Percentiles rank a stretch among this genome's conserved stretches.
phyloP scores from a whole-genome alignment of 2,888 invertebrate species.

The Criorhina ranunculi region DNA sequence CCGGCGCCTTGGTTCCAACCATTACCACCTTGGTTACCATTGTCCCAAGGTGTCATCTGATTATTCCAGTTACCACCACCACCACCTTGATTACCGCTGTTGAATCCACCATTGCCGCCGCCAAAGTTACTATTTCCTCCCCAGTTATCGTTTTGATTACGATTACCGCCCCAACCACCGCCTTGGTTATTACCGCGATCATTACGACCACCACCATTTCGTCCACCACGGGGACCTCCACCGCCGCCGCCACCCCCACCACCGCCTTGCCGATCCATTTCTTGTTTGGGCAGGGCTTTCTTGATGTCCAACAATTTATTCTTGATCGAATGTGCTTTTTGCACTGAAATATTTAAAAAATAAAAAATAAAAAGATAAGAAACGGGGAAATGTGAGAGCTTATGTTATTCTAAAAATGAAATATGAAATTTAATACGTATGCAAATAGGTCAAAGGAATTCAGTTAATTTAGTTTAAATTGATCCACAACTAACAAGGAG shows the following conservation, averaged over 20 bases:
- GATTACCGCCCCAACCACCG: constrained; percentile 79
- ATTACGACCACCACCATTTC: constrained; percentile 76
- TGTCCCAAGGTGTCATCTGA: constrained; percentile 82
- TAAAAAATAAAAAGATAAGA: background rate
- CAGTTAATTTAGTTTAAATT: too few species aligned
- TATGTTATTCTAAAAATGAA: too few species aligned
- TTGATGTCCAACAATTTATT: constrained; percentile 95
- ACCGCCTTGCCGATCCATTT: constrained; percentile 88
- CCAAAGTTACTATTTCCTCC: constrained; percentile 74
- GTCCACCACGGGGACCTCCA: constrained; percentile 78
- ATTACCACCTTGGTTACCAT: constrained; percentile 78
- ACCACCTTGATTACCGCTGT: constrained; percentile 79
- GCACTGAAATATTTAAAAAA: constrained; percentile 85
- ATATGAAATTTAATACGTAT: too few species aligned
- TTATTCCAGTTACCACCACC: constrained; percentile 79
- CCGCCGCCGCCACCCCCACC: constrained; percentile 85
- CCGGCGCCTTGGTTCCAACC: constrained; percentile 73
- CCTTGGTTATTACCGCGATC: constrained; percentile 67
- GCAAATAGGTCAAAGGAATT: too few species aligned
- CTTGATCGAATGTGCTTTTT: constrained; percentile 92
- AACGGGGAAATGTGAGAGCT: too few species aligned
- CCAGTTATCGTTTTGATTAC: constrained; percentile 78
- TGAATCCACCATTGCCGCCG: constrained; percentile 74
- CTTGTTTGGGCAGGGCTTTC: constrained; percentile 95
- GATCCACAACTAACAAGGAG: too few species aligned